Base-by-base conservation (phyloP, 2,113 vertebrate genomes). In the Australoheros scitulus region DNA sequence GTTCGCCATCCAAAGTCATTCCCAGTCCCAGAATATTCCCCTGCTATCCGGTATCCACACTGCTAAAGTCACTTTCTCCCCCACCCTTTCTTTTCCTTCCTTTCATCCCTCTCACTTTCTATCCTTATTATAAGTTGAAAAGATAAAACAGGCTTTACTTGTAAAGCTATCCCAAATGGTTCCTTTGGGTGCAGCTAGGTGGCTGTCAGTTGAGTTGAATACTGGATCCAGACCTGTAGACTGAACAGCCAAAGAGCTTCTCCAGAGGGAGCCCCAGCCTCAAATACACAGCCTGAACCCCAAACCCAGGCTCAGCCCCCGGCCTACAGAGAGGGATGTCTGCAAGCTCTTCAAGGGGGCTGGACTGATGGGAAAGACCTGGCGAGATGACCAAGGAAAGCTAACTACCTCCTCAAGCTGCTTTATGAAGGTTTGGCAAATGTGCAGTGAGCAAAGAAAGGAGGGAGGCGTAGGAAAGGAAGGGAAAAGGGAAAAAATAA, bases 321-420 rank as follows among this genome's bases (percentile, higher is more conserved):
- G 61, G 72, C 80, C 50, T 24, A 11, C 59, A 76, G 79, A 75
- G 61, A 72, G 81, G 88, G 89, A 89, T 76, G 88, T 89, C 89
- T 89, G 79, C 61, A 56, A 83, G 70, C 88, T 89, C 88, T 91
- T 95, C 83, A 81, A 94, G 91, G 85, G 88, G 93, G 93, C 90
- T 92, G 93, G 92, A 94, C 91, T 93, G 93, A 95, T 92, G 93
- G 93, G 93, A 94, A 94, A 89, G 89, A 89, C 86, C 91, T 93
- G 93, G 93, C 92, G 87, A 64, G 43, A 55, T 24, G 85, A 92
- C 61, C 77, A 29, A 83, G 89, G 85, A 90, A 90, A 92, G 88
- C 61, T 17, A 91, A 88, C 87, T 92, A 85, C 83, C 86, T 86
- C 77, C 85, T 90, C 74, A n/a, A 82, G 91, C 85, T 89, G 79